Evolutionary conservation across 2,888 invertebrate genomes (phyloP).

Genomic region (Protodeltote pygarga): DNA sequence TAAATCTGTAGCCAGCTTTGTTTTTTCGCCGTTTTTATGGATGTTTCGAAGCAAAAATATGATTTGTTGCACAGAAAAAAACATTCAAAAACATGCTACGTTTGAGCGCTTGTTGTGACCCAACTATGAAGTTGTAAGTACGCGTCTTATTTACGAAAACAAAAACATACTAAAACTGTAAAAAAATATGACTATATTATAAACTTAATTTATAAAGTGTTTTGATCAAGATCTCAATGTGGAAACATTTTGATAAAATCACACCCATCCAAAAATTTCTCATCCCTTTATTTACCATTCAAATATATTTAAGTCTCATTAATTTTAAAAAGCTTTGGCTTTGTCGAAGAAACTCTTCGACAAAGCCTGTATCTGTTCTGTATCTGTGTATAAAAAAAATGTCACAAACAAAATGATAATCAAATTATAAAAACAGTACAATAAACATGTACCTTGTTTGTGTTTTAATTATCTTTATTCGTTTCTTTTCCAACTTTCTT

Average conservation of each 20-base stretch:
- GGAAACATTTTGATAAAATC: background rate
- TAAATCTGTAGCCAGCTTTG: slow-evolving; percentile 48
- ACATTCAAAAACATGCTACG: slow-evolving; percentile 36
- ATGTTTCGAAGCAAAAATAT: slow-evolving; percentile 43
- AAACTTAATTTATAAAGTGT: slow-evolving; percentile 3
- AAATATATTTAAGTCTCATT: too few relatives aligned
- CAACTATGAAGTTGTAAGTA: slow-evolving; percentile 14
- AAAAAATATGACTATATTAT: too few relatives aligned
- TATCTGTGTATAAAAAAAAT: too few relatives aligned
- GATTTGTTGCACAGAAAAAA: slow-evolving; percentile 39
- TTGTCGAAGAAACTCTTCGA: too few relatives aligned
- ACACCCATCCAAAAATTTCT: too few relatives aligned
- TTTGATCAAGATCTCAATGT: background rate
- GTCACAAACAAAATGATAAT: too few relatives aligned
- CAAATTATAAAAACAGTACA: slow-evolving; percentile 35
- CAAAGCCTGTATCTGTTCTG: too few relatives aligned
- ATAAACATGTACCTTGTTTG: slow-evolving; percentile 14
- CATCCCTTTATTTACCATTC: too few relatives aligned
- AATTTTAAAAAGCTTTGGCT: too few relatives aligned
- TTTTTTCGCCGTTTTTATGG: slow-evolving; percentile 45
- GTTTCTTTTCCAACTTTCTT: slow-evolving; percentile 16
- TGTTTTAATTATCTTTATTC: slow-evolving; percentile 30
- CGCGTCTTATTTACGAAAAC: slow-evolving; percentile 15
- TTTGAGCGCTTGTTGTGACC: slow-evolving; percentile 23
- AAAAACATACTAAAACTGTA: slow-evolving; percentile 13